Evolutionary conservation across 2,888 invertebrate species (phyloP).

Genomic region (Xylota segnis): DNA sequence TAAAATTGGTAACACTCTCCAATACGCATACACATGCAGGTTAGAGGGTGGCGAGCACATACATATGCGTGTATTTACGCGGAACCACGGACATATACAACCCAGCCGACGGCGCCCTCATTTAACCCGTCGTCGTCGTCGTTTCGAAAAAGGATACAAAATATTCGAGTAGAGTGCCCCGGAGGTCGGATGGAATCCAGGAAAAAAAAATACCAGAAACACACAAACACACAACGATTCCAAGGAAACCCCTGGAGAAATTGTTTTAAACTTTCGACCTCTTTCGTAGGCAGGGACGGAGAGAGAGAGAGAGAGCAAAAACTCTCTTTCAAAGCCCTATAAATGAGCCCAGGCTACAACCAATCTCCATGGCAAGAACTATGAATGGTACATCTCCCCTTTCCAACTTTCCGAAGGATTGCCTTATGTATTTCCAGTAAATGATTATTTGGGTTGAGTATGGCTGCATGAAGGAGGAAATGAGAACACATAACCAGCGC

Average conservation of each 20-base stretch:
- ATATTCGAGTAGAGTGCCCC: constrained; percentile 39
- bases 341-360: constrained; percentile 34
- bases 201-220: constrained; percentile 9
- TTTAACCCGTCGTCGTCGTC: constrained; percentile 50
- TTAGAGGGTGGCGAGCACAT: neutral
- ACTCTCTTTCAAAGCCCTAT: constrained; percentile 47
- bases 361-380: constrained; percentile 14
- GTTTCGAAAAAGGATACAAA: constrained; percentile 35
- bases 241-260: constrained; percentile 57
- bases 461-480: constrained; percentile 35
- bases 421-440: constrained; percentile 60
- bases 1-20: constrained; percentile 63
- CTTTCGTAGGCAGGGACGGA: constrained; percentile 78
- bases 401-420: neutral
- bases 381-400: constrained; percentile 63
- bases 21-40: constrained; percentile 14
- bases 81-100: constrained; percentile 3
- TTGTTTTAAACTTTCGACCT: constrained; percentile 83
- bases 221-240: neutral
- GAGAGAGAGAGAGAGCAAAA: neutral
- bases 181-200: constrained; percentile 59
- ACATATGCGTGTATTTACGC: too few relatives aligned
- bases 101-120: constrained; percentile 64
- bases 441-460: constrained; percentile 76
- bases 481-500: constrained; percentile 34